These are phyloP conservation scores for Thysanoteuthis rhombus DNA, from an alignment of 2,888 invertebrate species.

Conservation along the genomic window DNA sequence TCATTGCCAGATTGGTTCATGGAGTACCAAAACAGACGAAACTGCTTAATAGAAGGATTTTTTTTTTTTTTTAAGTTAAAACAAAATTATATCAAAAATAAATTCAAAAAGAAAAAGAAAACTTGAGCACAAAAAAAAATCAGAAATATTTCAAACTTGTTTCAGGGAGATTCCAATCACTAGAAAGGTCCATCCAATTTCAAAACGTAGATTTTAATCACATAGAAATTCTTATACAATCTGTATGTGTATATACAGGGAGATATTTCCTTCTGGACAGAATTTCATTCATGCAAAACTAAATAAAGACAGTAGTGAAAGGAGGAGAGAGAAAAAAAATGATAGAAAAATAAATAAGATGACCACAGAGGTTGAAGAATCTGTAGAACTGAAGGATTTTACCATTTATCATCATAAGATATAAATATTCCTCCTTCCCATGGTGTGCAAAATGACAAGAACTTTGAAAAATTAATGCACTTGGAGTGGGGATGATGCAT, in stretches of 20 bases:
- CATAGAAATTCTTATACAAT: not conserved
- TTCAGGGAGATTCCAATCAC: not conserved
- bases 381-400: not conserved
- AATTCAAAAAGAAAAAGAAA: not conserved
- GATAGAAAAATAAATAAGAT: slow-evolving; percentile 12
- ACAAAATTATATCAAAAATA: not conserved
- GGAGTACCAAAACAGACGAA: not conserved
- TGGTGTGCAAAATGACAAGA: slow-evolving; percentile 12
- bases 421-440: not conserved
- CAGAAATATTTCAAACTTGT: not conserved
- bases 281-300: not conserved
- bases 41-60: not conserved
- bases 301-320: not conserved
- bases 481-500: too few species aligned
- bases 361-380: not conserved
- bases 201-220: not conserved
- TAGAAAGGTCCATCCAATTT: slow-evolving; percentile 12
- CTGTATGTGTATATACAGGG: not conserved
- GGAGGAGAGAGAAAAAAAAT: not conserved
- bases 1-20: not conserved
- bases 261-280: not conserved
- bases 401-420: not conserved
- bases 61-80: too few species aligned
- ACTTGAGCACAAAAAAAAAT: not conserved
- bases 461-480: not conserved